Evolutionary conservation across 2,113 vertebrate species (phyloP), one percentile per base, ranked within the genome.

Genomic region (Myiozetetes cayanensis): DNA sequence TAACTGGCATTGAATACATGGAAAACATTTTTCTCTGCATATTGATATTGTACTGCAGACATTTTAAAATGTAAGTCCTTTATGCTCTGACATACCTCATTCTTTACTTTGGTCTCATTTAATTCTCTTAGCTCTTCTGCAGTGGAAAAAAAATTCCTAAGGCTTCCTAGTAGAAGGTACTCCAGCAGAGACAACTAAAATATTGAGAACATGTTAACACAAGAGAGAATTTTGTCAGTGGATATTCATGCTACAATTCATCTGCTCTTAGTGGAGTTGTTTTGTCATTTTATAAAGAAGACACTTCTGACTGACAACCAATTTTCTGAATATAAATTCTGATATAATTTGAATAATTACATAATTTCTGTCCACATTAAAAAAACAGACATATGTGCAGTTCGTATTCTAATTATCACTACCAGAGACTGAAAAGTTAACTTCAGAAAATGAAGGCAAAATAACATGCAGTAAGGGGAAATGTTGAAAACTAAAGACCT

Each of bases 301-400:
- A 95, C 79, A 77, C 75, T 96, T 94, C 50, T 96, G 95, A 96
- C 82, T 97, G 96, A 96, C 96, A 97, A 95, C 92, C 93, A 88
- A 93, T 97, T 95, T 94, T 93, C 75, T 86, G 90, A 95, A 96
- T 94, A 93, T 95, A 91, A 96, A 95, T 96, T 92, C 90, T 95
- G 94, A 92, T 96, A 95, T 95, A 95, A 95, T 96, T 97, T 96
- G 94, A 97, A 96, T 96, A 96, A 97, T 97, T 94, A 96, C 92
- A 96, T 95, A 95, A 96, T 94, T 96, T 95, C 94, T 96, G 96
- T 96, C 96, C 96, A 94, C 18, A 12, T 95, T 91, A 46, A 90
- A 88, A 84, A 93, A 94, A 14, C 90, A 96, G 93, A 95, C 94
- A 96, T 96, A 96, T 97, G 94, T 96, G 96, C 93, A 61, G 66